phyloP scores from a whole-genome alignment of 2,113 vertebrate genomes.

The Verasper variegatus region DNA sequence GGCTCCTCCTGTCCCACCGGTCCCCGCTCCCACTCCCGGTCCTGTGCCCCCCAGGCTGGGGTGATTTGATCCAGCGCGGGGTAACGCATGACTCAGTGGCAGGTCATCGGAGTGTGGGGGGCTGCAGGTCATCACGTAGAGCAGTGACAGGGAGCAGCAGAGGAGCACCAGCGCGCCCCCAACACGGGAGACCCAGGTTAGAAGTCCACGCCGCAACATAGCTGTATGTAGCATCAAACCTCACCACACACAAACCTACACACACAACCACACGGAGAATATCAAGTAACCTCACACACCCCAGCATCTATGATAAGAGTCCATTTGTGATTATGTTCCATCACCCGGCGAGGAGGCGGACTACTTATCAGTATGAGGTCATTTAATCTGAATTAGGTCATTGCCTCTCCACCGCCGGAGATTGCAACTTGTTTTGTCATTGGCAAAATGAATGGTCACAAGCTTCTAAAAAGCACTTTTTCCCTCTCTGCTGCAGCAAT shows the following conservation, averaged over 20 bases:
- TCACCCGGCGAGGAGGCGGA: conserved; percentile 49
- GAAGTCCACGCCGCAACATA: conserved; percentile 90
- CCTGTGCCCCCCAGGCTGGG: conserved; percentile 54
- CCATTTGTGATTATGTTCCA: conserved; percentile 66
- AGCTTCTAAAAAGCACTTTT: conserved; percentile 2
- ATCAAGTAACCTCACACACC: conserved; percentile 67
- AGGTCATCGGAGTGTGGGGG: conserved; percentile 83
- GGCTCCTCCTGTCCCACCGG: conserved; percentile 40
- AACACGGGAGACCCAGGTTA: conserved; percentile 89
- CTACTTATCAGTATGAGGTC: conserved; percentile 69
- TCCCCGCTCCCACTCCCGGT: conserved; percentile 28
- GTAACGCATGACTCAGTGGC: conserved; percentile 78
- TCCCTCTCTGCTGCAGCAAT: conserved; percentile 26
- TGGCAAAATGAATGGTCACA: conserved; percentile 28
- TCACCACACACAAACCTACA: conserved; percentile 22
- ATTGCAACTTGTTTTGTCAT: conserved; percentile 32
- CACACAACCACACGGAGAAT: conserved; percentile 5
- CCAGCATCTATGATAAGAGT: conserved; percentile 48
- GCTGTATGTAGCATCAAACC: conserved; percentile 61
- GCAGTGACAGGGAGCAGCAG: conserved; percentile 90
- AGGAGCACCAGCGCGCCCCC: conserved; percentile 86
- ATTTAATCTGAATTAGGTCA: conserved; percentile 63
- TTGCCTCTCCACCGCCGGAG: conserved; percentile 25
- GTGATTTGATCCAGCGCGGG: conserved; percentile 65
- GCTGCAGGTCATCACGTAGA: conserved; percentile 94